Evolutionary conservation across 2,888 invertebrate genomes (phyloP), one percentile per base, ranked within the genome.

Genomic region (Trypoxylon attenuatum): DNA sequence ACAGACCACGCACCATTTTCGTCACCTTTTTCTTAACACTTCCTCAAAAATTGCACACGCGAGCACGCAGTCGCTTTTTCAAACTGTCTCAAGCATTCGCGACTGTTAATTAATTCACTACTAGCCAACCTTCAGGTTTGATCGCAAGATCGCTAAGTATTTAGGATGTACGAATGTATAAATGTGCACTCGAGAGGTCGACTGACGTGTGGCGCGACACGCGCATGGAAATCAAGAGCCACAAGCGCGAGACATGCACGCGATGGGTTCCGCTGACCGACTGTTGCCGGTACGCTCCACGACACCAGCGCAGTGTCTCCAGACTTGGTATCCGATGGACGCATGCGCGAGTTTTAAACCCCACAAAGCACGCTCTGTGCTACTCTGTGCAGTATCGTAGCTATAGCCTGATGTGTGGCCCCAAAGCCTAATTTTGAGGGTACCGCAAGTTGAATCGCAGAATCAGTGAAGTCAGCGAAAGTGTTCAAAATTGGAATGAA

Each of bases 1-100:
- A 92, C 84, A 95, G 89, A 89, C 94, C 95, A 80, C 95, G 94
- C 88, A 95, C 95, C 95, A 95, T 95, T 89, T 90, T 51, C 51
- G 16, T 41, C 53, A 5, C 19, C 52, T 10, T 6, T 33, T 13
- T 18, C 16, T 49, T 45, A 22, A 21, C 16, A 10, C 13, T 29
- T n/a, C n/a, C 13, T 1, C 33, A 1, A 29, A 10, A n/a, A n/a
- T n/a, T n/a, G n/a, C n/a, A n/a, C n/a, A 33, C 33, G 33, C 13
- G 33, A 10, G 33, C 33, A 33, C 33, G 33, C 13, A 13, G 3
- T 13, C 33, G 2, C 27, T 27, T n/a, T 33, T 33, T 0, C 4
- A 10, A 8, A n/a, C 2, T 2, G 29, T 10, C 10, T 33, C 1
- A 27, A 27, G 10, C 33, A 33, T 13, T 33, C 5, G 10, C 33